Conservation (phyloP, 2,113 vertebrate genomes). For the Malurus elegans region DNA sequence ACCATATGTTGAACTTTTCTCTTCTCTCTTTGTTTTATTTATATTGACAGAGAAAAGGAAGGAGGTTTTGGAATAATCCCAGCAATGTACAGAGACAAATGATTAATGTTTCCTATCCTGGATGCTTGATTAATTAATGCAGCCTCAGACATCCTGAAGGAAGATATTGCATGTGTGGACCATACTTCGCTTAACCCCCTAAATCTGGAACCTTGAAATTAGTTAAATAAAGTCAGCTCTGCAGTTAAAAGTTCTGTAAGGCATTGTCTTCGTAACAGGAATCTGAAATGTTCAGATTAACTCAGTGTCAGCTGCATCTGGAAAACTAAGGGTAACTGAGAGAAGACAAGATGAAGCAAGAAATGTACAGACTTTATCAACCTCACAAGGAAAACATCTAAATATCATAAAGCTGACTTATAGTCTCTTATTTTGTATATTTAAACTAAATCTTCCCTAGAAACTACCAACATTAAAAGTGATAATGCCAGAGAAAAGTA, state of each 20-base stretch:
- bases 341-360: not conserved
- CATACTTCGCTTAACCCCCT: not conserved
- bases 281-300: not conserved
- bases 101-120: constrained; percentile 26
- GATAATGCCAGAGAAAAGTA: not conserved
- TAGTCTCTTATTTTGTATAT: not conserved
- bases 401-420: not conserved
- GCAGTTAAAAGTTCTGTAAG: not conserved
- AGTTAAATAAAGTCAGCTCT: not conserved
- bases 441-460: not conserved
- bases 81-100: not conserved
- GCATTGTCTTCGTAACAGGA: not conserved
- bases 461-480: not conserved
- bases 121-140: constrained; percentile 30
- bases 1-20: not conserved
- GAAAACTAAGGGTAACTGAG: not conserved
- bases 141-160: constrained; percentile 7
- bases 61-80: constrained; percentile 35
- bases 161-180: constrained; percentile 4
- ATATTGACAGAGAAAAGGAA: not conserved
- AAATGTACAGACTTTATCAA: not conserved
- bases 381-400: not conserved
- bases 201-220: not conserved
- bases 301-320: not conserved
- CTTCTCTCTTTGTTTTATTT: not conserved